Evolutionary conservation across 2,888 invertebrate genomes (phyloP), one percentile per base, ranked within the genome.

Genomic region (Chymomyza procnemis): DNA sequence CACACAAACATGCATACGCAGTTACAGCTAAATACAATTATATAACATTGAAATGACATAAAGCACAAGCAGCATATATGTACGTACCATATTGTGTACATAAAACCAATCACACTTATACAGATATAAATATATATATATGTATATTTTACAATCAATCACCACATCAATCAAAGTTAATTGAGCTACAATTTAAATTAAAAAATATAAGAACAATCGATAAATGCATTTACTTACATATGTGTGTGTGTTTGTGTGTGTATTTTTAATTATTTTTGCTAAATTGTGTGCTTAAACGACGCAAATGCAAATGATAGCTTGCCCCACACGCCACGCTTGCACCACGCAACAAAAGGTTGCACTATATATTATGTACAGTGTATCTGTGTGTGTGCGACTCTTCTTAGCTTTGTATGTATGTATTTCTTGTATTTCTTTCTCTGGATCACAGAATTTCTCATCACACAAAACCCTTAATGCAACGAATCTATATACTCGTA

Each of bases 401-500:
- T 61, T 48, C 55, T 60, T 52, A 54, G 26, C 58, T 66, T 65
- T 62, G 30, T 19, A 58, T 63, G 64, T 74, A 30, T 71, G 52
- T 75, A 71, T 74, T 78, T 83, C 54, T 74, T 80, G 75, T 76
- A n/a, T n/a, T n/a, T n/a, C n/a, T n/a, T n/a, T 81, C 76, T 85
- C 83, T 86, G 89, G 88, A 91, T 91, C 91, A 91, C 91, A 91
- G 90, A 90, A 90, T 89, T 89, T 90, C 87, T 78, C 89, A 90
- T 90, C 90, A 90, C 91, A 90, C 90, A 90, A 90, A 90, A n/a
- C n/a, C 88, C 86, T 90, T 82, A 84, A 76, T 76, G 69, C 56
- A 41, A 69, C 70, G 71, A 73, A 61, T 21, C 2, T 52, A 59
- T 64, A 56, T 54, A 67, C 47, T 66, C 67, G 61, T 58, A 60